phyloP scores from a whole-genome alignment of 2,113 vertebrate genomes.

The Bubo blakistoni region DNA sequence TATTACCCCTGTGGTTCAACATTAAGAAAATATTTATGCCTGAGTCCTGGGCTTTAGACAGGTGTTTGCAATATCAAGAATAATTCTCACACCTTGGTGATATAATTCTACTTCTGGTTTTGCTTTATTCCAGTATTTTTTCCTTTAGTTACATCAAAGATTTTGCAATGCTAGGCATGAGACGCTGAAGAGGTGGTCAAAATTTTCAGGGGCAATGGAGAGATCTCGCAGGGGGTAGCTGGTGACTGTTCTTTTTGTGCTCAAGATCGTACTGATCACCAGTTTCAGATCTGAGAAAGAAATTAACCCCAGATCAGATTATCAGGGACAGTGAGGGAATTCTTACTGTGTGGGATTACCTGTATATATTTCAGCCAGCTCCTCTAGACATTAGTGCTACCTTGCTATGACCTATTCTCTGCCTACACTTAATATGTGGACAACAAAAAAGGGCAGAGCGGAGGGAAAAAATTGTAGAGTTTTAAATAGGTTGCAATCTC shows the following conservation, averaged over 20 bases:
- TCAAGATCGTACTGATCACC: not conserved
- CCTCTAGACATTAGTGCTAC: not conserved
- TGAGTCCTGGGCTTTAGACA: not conserved
- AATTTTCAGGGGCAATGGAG: not conserved
- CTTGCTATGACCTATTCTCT: not conserved
- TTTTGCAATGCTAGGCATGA: not conserved
- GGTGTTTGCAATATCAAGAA: not conserved
- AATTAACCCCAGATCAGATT: not conserved
- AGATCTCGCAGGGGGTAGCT: not conserved
- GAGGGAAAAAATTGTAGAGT: not conserved
- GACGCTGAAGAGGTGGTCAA: not conserved
- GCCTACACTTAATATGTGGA: not conserved
- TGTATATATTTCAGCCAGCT: not conserved
- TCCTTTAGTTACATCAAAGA: not conserved
- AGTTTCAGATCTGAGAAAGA: not conserved
- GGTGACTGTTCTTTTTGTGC: not conserved
- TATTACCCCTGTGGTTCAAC: not conserved
- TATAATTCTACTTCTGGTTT: not conserved
- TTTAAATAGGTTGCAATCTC: constrained; percentile 48
- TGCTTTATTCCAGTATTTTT: not conserved
- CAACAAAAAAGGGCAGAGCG: not conserved
- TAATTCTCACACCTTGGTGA: not conserved
- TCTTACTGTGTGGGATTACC: not conserved
- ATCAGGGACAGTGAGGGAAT: not conserved
- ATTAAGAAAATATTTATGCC: not conserved